Base-by-base conservation (phyloP, 2,888 invertebrate genomes). In the Acanthosepion lycidas region DNA sequence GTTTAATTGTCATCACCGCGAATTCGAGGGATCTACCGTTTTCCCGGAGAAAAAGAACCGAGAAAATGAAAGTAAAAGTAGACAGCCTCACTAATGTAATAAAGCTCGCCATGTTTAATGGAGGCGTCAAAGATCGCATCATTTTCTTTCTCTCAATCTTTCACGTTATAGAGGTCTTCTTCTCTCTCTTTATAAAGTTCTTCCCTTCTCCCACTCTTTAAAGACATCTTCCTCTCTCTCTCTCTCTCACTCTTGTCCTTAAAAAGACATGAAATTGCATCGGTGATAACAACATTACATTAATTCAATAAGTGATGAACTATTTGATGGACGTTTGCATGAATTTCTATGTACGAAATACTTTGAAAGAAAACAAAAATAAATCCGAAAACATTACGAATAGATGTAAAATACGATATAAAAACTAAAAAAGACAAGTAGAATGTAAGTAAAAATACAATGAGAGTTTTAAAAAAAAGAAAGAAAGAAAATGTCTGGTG, bases 281-380 rank as follows among this genome's bases (percentile, higher is more conserved):
- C n/a, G n/a, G n/a, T 33, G 78, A 78, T 78, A 78, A 78, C 78
- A 78, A 78, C n/a, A n/a, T 78, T 78, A 78, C n/a, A 78, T 78
- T n/a, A 78, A 78, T 78, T 78, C 78, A 78, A 78, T 78, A 78
- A 78, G n/a, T 12, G n/a, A 15, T 78, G 78, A 78, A 59, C 33
- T 78, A 78, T 78, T 78, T 78, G 78, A n/a, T 78, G 78, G 28
- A 78, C 28, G 78, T n/a, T 78, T 78, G 28, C n/a, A 5, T n/a
- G 28, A 28, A 78, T n/a, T n/a, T 78, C 78, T 78, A n/a, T 15
- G 78, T 78, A 78, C n/a, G 15, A 33, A 78, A 78, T 9, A 78
- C 78, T 78, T n/a, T 78, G n/a, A 33, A 78, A 78, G 5, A 78
- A 78, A 78, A n/a, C 6, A 15, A 78, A 15, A 20, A 59, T 20